Percentiles rank a stretch among this genome's conserved stretches.
phyloP scores from a whole-genome alignment of 2,888 invertebrate genomes.

The Macrosoma leucophasiata region DNA sequence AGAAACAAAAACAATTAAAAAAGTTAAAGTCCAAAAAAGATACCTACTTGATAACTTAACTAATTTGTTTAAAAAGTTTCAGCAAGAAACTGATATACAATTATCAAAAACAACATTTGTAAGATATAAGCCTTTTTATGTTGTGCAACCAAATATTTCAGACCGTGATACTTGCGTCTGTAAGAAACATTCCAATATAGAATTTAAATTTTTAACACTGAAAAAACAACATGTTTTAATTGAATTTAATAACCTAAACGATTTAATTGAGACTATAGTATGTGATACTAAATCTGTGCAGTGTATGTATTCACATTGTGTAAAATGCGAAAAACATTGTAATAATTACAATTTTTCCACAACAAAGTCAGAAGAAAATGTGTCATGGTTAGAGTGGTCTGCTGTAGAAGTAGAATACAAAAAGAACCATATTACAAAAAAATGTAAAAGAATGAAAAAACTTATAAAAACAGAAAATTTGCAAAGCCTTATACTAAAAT shows the following conservation, averaged over 20 bases:
- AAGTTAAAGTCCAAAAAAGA: too few relatives aligned
- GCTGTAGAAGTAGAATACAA: slow-evolving; percentile 8
- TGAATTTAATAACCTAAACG: slow-evolving; percentile 7
- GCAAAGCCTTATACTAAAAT: slow-evolving; percentile 8
- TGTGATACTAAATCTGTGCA: slow-evolving; percentile 7
- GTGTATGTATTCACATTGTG: slow-evolving; percentile 9
- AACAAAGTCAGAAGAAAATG: slow-evolving; percentile 8
- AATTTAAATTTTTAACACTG: slow-evolving; percentile 9
- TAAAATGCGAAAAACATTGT: slow-evolving; percentile 6
- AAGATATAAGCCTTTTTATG: slow-evolving; percentile 22
- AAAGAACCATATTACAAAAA: slow-evolving; percentile 6
- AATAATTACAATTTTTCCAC: slow-evolving; percentile 6
- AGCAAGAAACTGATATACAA: too few relatives aligned
- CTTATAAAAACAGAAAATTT: slow-evolving; percentile 8
- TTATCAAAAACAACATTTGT: slow-evolving; percentile 24
- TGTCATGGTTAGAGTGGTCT: slow-evolving; percentile 10
- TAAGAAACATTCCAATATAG: slow-evolving; percentile 12
- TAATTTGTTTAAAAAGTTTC: too few relatives aligned
- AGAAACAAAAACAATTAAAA: too few relatives aligned
- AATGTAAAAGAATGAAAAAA: slow-evolving; percentile 7
- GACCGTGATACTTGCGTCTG: slow-evolving; percentile 12
- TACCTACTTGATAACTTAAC: too few relatives aligned
- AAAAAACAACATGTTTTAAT: slow-evolving; percentile 11
- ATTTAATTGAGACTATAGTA: slow-evolving; percentile 1
- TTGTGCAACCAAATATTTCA: slow-evolving; percentile 12